phyloP scores from a whole-genome alignment of 2,888 invertebrate species.

The Lypha dubia region DNA sequence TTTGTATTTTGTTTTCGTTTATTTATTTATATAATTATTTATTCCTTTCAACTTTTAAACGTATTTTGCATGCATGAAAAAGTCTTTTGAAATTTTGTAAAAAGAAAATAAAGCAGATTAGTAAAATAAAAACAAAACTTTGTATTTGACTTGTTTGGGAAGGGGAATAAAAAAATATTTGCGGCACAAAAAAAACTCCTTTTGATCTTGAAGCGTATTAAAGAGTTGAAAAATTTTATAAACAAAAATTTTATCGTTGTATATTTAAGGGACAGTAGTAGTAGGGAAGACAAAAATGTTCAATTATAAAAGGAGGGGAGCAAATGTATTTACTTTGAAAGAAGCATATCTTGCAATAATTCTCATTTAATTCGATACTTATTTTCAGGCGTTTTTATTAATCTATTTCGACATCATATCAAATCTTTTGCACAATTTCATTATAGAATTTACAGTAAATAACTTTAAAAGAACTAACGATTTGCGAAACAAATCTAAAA shows the following conservation, averaged over 20 bases:
- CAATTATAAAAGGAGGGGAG: not conserved
- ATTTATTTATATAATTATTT: slow-evolving; percentile 15
- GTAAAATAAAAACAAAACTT: not conserved
- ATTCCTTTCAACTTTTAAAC: slow-evolving; percentile 24
- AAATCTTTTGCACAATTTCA: no score
- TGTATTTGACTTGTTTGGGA: slow-evolving; percentile 4
- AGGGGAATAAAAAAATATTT: slow-evolving; percentile 30
- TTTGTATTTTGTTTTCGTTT: slow-evolving; percentile 15
- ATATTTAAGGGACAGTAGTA: not conserved
- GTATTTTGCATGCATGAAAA: slow-evolving; percentile 51
- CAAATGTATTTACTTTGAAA: no score
- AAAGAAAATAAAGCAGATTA: not conserved
- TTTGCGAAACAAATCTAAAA: not conserved
- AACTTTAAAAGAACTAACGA: not conserved
- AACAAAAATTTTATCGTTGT: not conserved
- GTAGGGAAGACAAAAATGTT: not conserved
- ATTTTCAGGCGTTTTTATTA: no score
- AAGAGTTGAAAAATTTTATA: slow-evolving; percentile 9
- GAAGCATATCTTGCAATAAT: no score
- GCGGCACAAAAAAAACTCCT: slow-evolving; percentile 26
- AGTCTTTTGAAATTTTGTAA: slow-evolving; percentile 29
- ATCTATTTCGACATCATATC: no score
- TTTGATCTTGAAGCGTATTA: slow-evolving; percentile 40
- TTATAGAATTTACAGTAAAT: not conserved
- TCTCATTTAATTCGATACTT: no score